A percentile compares a stretch with the other conserved stretches of the same genome.
Evolutionary conservation across 2,888 invertebrate species (phyloP).

Genomic region (Dioctria rufipes): DNA sequence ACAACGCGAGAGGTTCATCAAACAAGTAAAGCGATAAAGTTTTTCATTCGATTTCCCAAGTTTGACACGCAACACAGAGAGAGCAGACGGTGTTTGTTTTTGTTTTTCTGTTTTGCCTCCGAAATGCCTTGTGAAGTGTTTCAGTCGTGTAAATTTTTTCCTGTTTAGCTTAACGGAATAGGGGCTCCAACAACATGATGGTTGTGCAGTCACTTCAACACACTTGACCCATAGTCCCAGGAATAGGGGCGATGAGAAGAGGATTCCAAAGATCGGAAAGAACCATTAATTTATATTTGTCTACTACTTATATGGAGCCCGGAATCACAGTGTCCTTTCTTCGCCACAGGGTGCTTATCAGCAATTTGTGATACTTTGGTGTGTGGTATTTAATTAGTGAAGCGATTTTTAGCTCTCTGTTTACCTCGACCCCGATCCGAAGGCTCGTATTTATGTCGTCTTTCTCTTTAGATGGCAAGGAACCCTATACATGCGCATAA

Average conservation of each 20-base stretch:
- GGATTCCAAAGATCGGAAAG: conserved; percentile 10
- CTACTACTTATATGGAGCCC: not conserved
- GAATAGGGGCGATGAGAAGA: not conserved
- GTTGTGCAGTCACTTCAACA: conserved; percentile 35
- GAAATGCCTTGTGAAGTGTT: not conserved
- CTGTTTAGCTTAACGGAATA: conserved; percentile 5
- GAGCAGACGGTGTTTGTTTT: conserved; percentile 19
- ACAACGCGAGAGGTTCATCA: conserved; percentile 43
- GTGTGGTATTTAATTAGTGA: conserved; percentile 26
- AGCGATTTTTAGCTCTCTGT: conserved; percentile 22
- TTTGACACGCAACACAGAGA: conserved; percentile 23
- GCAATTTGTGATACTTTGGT: conserved; percentile 21
- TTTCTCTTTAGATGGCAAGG: not conserved
- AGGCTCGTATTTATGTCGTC: not conserved
- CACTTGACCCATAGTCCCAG: conserved; percentile 24
- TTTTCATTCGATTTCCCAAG: conserved; percentile 22
- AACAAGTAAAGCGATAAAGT: conserved; percentile 34
- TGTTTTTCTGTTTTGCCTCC: not conserved
- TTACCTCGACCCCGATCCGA: not conserved
- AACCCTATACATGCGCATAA: not conserved
- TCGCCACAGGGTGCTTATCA: conserved; percentile 15
- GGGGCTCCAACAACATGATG: conserved; percentile 6
- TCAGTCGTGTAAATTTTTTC: conserved; percentile 17
- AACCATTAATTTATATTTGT: conserved; percentile 37
- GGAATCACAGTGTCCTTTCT: conserved; percentile 3